These are phyloP conservation scores for Eretmochelys imbricata DNA, from an alignment of 2,113 vertebrate species.

Conservation along the genomic window DNA sequence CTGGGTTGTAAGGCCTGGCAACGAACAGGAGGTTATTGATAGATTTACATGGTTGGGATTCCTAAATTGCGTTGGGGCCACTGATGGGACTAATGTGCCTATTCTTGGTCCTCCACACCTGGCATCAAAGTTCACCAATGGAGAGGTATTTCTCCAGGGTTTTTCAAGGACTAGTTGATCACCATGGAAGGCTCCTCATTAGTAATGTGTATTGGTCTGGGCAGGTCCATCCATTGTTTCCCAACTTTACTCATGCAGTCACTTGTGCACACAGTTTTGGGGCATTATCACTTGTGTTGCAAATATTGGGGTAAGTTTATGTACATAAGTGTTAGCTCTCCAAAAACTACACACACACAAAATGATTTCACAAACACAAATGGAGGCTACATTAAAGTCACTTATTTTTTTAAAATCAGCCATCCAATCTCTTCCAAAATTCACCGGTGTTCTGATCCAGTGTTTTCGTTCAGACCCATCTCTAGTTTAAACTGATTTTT, in stretches of 20 bases:
- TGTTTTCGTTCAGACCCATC: not conserved
- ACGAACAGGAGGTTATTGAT: no score
- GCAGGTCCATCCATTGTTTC: not conserved
- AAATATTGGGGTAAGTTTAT: not conserved
- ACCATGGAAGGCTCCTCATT: no score
- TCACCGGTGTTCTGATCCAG: not conserved
- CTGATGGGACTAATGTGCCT: no score
- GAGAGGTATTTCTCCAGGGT: no score
- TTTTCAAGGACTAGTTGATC: no score
- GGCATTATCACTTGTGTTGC: no score
- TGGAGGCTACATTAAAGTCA: not conserved
- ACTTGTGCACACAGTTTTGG: not conserved
- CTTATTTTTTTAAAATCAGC: not conserved
- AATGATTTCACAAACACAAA: not conserved
- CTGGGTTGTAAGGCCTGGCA: no score
- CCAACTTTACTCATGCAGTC: accelerated
- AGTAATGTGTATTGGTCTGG: not conserved
- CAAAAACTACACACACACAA: not conserved
- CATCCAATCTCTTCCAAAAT: not conserved
- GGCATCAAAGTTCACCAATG: no score
- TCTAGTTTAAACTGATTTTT: not conserved
- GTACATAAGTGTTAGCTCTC: not conserved
- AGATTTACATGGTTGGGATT: no score
- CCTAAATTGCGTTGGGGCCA: no score
- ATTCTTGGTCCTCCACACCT: no score